A percentile compares a stretch with the other conserved stretches of the same genome.
Evolutionary conservation across 2,797 vertebrate genomes (phyloP).

Genomic region (Pogonophryne albipinna): DNA sequence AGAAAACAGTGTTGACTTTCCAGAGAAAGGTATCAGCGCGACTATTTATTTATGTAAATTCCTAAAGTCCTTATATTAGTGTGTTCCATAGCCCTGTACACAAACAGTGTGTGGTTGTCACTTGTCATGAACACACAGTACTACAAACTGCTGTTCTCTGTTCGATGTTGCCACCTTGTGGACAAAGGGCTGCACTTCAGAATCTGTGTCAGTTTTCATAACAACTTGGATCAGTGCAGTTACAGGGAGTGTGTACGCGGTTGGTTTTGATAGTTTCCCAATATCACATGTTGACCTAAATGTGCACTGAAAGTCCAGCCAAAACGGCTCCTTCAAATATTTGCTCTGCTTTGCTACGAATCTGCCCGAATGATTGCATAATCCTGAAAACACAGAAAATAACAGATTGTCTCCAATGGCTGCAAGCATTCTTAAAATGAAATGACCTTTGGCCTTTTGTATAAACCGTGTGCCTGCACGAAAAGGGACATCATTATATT

Average conservation of each 20-base stretch:
- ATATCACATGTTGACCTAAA: neutral
- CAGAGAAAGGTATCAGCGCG: neutral
- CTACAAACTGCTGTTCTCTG: conserved; percentile 4
- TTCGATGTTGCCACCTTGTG: conserved; percentile 70
- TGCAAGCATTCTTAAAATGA: neutral
- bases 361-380: conserved; percentile 30
- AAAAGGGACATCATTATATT: no score
- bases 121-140: neutral
- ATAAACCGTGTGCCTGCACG: neutral
- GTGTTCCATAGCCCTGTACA: neutral
- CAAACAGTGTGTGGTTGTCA: neutral
- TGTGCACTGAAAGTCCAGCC: conserved; percentile 5
- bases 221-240: neutral
- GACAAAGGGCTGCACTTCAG: conserved; percentile 34
- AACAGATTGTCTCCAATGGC: neutral
- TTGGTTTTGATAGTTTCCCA: conserved; percentile 14
- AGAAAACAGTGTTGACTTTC: neutral
- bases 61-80: neutral
- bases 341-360: conserved; percentile 53
- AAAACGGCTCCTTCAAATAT: conserved; percentile 65
- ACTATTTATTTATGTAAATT: neutral
- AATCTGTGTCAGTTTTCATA: neutral
- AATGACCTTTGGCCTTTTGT: neutral
- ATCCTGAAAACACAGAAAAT: conserved; percentile 30
- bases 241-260: fast-evolving